Evolutionary conservation across 2,797 vertebrate genomes (phyloP).

Genomic region (Anableps anableps): DNA sequence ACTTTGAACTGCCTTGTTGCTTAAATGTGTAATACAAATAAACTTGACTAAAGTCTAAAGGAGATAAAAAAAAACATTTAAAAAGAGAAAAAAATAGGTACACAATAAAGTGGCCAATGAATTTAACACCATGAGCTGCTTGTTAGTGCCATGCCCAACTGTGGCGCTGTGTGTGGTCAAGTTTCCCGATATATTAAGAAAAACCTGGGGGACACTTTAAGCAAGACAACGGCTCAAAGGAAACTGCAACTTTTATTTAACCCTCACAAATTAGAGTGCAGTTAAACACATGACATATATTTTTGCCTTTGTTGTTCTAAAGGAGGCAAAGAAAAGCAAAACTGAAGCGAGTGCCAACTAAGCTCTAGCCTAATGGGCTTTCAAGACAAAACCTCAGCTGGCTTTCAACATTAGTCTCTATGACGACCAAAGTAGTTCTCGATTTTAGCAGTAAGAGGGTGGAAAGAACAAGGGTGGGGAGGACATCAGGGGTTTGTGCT

Average conservation of each 20-base stretch:
- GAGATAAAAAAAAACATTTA: background rate
- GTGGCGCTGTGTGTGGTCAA: conserved; percentile 18
- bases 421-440: conserved; percentile 73
- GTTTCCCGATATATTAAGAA: conserved; percentile 19
- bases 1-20: too few relatives aligned
- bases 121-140: conserved; percentile 33
- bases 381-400: conserved; percentile 80
- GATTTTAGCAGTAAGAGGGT: conserved; percentile 62
- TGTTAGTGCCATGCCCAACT: conserved; percentile 14
- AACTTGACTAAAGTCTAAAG: background rate
- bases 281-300: conserved; percentile 61
- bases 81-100: background rate
- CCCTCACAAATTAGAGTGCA: conserved; percentile 51
- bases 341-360: conserved; percentile 62
- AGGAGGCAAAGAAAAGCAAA: conserved; percentile 67
- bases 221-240: conserved; percentile 51
- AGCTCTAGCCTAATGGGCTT: conserved; percentile 74
- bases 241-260: conserved; percentile 51
- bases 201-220: conserved; percentile 32
- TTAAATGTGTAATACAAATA: too few relatives aligned
- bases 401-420: conserved; percentile 79
- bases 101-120: background rate
- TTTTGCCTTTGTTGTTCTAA: conserved; percentile 42
- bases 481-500: conserved; percentile 65
- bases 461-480: conserved; percentile 30